Evolutionary conservation across 2,888 invertebrate genomes (phyloP).

Genomic region (Cerastis rubricosa): DNA sequence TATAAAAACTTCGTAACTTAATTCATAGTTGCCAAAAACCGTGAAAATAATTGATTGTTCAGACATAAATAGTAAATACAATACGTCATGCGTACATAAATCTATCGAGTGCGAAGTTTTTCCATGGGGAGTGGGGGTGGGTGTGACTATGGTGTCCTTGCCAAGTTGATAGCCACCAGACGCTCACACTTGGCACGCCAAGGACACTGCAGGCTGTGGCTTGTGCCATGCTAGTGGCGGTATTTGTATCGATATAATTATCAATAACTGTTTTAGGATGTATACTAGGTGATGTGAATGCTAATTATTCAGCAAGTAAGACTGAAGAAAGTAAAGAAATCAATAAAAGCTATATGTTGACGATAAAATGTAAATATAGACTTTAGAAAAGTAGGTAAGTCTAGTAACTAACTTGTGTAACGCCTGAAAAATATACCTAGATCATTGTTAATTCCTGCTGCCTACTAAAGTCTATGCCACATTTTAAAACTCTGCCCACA

Average conservation of each 20-base stretch:
- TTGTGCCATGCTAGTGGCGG: not conserved
- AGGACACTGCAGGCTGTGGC: slow-evolving; percentile 46
- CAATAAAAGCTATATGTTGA: too few species aligned
- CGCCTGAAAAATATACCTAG: too few species aligned
- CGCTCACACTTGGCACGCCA: slow-evolving; percentile 67
- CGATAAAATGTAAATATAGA: not conserved
- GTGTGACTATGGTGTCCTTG: slow-evolving; percentile 29
- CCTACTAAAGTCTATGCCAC: not conserved
- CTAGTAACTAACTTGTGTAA: not conserved
- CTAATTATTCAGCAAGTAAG: not conserved
- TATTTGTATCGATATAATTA: slow-evolving; percentile 18
- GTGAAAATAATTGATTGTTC: slow-evolving; percentile 15
- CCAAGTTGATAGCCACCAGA: slow-evolving; percentile 35
- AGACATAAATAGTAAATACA: slow-evolving; percentile 13
- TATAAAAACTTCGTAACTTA: not conserved
- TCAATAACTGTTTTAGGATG: too few species aligned
- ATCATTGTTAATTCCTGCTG: too few species aligned
- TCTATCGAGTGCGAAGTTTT: slow-evolving; percentile 19
- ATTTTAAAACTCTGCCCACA: not conserved
- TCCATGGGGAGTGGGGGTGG: slow-evolving; percentile 2
- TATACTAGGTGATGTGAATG: not conserved
- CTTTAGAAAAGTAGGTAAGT: not conserved
- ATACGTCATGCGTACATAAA: slow-evolving; percentile 30
- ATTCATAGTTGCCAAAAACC: slow-evolving; percentile 19
- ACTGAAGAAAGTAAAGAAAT: not conserved